phyloP scores from a whole-genome alignment of 1,140 invertebrate genomes.

The silkworm (Bombyx mori) region ASM3026992v2 NC_085107.1:17623501-17624000 shows the following conservation, averaged over 20 bases:
- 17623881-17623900: too few relatives aligned
- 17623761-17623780: slow-evolving; percentile 20
- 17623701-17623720: slow-evolving; percentile 52
- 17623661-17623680: slow-evolving; percentile 49
- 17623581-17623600: slow-evolving; percentile 67
- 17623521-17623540: slow-evolving; percentile 25
- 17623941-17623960: too few relatives aligned
- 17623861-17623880: too few relatives aligned
- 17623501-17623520: background rate
- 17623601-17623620: slow-evolving; percentile 66
- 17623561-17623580: slow-evolving; percentile 63
- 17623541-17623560: slow-evolving; percentile 59
- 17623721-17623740: slow-evolving; percentile 37
- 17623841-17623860: too few relatives aligned
- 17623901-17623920: too few relatives aligned
- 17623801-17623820: slow-evolving; percentile 5
- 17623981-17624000: too few relatives aligned
- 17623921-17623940: too few relatives aligned
- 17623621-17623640: slow-evolving; percentile 70
- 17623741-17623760: slow-evolving; percentile 46
- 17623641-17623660: slow-evolving; percentile 68
- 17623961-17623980: too few relatives aligned
- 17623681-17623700: slow-evolving; percentile 50
- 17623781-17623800: slow-evolving; percentile 7
- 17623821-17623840: too few relatives aligned